Base-by-base conservation (phyloP, 2,797 vertebrate species). In the Acridotheres tristis region DNA sequence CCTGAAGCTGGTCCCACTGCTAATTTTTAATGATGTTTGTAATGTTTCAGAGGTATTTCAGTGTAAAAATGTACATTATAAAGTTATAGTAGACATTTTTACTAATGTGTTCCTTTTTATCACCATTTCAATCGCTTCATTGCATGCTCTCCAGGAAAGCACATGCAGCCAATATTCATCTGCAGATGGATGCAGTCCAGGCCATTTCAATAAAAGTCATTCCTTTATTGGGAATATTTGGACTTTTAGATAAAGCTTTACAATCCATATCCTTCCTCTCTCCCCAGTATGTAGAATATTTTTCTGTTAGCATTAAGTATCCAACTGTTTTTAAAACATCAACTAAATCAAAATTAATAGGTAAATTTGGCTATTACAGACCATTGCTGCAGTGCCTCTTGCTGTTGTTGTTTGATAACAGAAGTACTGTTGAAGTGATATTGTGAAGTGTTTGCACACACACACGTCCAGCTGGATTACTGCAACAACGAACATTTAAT, bases 401-500 rank as follows among this genome's bases (percentile, higher is more conserved):
- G 27, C 50, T 79, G 32, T 63, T 51, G 27, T 47, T 85, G 30
- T 88, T 91, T 85, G 61, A 38, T 77, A 85, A 81, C 58, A 89
- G 73, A 85, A 93, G 32, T 73, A 63, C 30, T 74, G 40, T 92
- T 85, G 67, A 74, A 76, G 10, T 65, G 76, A 21, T 79, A 23
- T 18, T 92, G 45, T 73, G 47, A 92, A 89, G 45, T 71, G 83
- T 88, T 85, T 86, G 36, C 74, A 75, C 42, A 72, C 57, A 86
- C 59, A 75, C 76, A 20, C 42, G 36, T 85, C 79, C 74, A 95
- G 54, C 66, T 96, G 91, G 90, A 79, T 96, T 97, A 76, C 94
- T 96, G 92, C 81, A 91, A 81, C 89, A 85, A 54, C 95, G 80
- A 91, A 82, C 65, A 90, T 88, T 94, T 96, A 95, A 91, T 75